Evolutionary conservation across 2,113 vertebrate genomes (phyloP).

Genomic region (Murina feae): DNA sequence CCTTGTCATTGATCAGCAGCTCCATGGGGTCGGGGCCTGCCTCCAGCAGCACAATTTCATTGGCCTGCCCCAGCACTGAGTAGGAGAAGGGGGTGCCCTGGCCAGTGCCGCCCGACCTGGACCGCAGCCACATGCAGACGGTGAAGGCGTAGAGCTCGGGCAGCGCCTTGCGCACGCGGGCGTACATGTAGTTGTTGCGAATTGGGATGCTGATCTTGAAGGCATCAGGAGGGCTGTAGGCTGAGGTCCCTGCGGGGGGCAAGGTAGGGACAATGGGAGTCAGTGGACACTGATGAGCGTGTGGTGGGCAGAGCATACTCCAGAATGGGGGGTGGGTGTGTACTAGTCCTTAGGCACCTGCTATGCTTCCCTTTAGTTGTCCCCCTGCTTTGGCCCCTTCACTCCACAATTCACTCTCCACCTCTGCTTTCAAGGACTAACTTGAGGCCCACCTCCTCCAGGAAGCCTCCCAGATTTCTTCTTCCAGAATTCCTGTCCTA

Average conservation of each 20-base stretch:
- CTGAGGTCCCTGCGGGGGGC: constrained; percentile 65
- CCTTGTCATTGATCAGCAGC: constrained; percentile 98
- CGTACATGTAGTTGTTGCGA: constrained; percentile 97
- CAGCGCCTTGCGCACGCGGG: constrained; percentile 89
- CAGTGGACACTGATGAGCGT: not conserved
- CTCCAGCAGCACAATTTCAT: constrained; percentile 94
- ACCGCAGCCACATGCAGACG: constrained; percentile 92
- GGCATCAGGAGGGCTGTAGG: constrained; percentile 87
- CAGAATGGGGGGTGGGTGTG: not conserved
- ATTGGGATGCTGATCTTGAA: constrained; percentile 93
- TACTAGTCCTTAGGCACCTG: not conserved
- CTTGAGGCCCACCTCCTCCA: not conserved
- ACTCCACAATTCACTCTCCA: not conserved
- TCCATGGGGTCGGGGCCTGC: constrained; percentile 92
- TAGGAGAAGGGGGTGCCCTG: constrained; percentile 98
- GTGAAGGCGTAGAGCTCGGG: constrained; percentile 96
- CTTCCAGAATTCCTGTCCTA: not conserved
- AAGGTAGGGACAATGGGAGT: not conserved
- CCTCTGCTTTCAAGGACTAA: not conserved
- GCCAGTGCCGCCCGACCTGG: constrained; percentile 80
- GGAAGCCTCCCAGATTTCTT: constrained; percentile 2
- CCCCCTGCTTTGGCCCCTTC: not conserved
- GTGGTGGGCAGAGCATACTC: not conserved
- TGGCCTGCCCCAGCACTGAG: constrained; percentile 91
- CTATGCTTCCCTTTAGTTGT: not conserved